Conservation (phyloP, 1,140 invertebrate species). For the Drosophila malerkotliana region DNA sequence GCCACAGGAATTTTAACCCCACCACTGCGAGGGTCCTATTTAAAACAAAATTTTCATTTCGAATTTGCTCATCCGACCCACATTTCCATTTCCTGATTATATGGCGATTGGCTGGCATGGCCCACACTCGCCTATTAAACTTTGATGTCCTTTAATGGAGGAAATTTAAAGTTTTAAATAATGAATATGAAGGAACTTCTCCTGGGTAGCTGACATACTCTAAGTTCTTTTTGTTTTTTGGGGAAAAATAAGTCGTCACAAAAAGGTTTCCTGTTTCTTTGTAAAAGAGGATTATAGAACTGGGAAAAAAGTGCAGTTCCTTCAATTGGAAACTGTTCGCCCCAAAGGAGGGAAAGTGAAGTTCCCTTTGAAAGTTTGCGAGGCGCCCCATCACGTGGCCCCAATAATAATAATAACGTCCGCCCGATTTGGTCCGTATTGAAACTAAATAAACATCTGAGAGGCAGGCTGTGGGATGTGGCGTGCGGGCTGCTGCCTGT, state of each 20-base stretch:
- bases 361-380: not conserved
- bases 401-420: constrained; percentile 36
- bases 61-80: constrained; percentile 22
- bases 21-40: constrained; percentile 3
- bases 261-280: constrained; percentile 1
- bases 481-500: not conserved
- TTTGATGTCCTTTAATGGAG: constrained; percentile 9
- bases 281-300: constrained; percentile 15
- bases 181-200: not conserved
- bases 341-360: constrained; percentile 7
- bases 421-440: constrained; percentile 15
- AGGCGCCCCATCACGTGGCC: constrained; percentile 16
- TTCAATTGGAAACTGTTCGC: not conserved
- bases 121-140: constrained; percentile 24
- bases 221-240: not conserved
- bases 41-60: constrained; percentile 32
- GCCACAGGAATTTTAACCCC: constrained; percentile 14
- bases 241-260: constrained; percentile 17
- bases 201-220: too few species aligned
- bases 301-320: constrained; percentile 15
- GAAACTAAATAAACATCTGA: constrained; percentile 55
- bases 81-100: constrained; percentile 37
- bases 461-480: not conserved
- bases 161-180: constrained; percentile 27
- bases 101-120: not conserved